Percentiles rank a stretch among this genome's conserved stretches.
Evolutionary conservation across 2,113 vertebrate genomes (phyloP).

Genomic region (Lucifuga dentata): DNA sequence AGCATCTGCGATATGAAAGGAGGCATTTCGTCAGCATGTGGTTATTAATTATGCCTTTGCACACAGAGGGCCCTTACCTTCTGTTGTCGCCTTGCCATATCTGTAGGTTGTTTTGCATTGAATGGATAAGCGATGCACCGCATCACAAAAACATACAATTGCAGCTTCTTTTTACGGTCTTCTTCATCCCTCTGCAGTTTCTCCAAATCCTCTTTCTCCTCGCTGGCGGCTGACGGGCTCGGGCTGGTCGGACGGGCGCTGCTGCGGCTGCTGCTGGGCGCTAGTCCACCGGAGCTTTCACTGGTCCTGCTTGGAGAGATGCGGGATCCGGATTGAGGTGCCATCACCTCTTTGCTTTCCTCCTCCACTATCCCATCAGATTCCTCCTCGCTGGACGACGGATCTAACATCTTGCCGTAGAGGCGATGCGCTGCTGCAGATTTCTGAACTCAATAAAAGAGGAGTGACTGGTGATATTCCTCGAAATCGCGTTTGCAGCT

Average conservation of each 20-base stretch:
- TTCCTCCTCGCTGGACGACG: slow-evolving; percentile 96
- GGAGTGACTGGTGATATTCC: neutral
- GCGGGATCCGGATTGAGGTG: slow-evolving; percentile 87
- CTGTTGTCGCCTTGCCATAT: slow-evolving; percentile 98
- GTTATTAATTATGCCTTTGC: slow-evolving; percentile 52
- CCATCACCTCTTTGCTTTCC: slow-evolving; percentile 91
- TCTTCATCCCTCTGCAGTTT: slow-evolving; percentile 95
- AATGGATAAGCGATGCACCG: slow-evolving; percentile 96
- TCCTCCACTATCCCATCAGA: slow-evolving; percentile 95
- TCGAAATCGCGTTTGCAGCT: neutral
- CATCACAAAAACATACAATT: slow-evolving; percentile 98
- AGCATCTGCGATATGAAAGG: slow-evolving; percentile 71
- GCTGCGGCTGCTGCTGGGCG: slow-evolving; percentile 85
- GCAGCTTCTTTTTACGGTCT: slow-evolving; percentile 96
- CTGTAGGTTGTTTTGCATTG: slow-evolving; percentile 98
- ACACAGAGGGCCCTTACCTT: slow-evolving; percentile 86
- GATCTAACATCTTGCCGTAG: slow-evolving; percentile 89
- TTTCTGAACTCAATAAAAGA: slow-evolving; percentile 21
- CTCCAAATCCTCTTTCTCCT: slow-evolving; percentile 97
- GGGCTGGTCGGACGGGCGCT: slow-evolving; percentile 88
- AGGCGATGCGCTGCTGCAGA: slow-evolving; percentile 32
- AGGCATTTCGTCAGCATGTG: slow-evolving; percentile 66
- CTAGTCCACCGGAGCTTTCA: slow-evolving; percentile 89
- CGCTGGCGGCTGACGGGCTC: slow-evolving; percentile 93
- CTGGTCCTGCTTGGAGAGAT: slow-evolving; percentile 92